Evolutionary conservation across 2,113 vertebrate genomes (phyloP), one percentile per base, ranked within the genome.

Genomic region (Nothoprocta perdicaria): DNA sequence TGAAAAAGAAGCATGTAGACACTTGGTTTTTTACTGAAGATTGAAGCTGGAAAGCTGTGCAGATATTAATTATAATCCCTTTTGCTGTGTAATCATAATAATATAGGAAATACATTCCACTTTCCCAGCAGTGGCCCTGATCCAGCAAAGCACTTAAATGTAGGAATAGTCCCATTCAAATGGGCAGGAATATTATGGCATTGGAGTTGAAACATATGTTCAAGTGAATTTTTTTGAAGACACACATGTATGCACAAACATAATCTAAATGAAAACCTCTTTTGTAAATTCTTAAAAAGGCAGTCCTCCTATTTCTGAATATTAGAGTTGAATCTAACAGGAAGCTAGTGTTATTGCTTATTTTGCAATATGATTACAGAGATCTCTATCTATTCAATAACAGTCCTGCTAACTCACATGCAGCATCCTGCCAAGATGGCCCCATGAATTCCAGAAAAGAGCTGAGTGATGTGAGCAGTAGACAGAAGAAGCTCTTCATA

Each of bases 31-130:
- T 40, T 69, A 60, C 17, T 9, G 2, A 15, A 52, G 53, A n/a
- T 50, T 60, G 80, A 82, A 77, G 2, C 3, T 68, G 50, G 50
- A 89, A 90, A 60, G 29, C 9, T 53, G 40, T 62, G 31, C 15
- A 80, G 60, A 38, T 86, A 88, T 82, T 86, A 88, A 89, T 87
- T 95, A 21, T 15, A 86, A 82, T 27, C 12, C 16, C 40, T 73
- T 93, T 67, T 77, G 67, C 67, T 73, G 33, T 67, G 41, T 41
- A 89, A 89, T 94, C 71, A 89, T 63, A 86, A 82, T 62, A 86
- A 81, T 41, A 80, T 40, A 58, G 55, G 31, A 89, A 94, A 55
- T 60, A 78, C 9, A 55, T 87, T 63, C 48, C 43, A 35, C 19
- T 79, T 58, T 46, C 41, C 41, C 62, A 38, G 55, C 27, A 79